Evolutionary conservation across 2,797 vertebrate species (phyloP).

Genomic region (Hoplostethus mediterraneus): DNA sequence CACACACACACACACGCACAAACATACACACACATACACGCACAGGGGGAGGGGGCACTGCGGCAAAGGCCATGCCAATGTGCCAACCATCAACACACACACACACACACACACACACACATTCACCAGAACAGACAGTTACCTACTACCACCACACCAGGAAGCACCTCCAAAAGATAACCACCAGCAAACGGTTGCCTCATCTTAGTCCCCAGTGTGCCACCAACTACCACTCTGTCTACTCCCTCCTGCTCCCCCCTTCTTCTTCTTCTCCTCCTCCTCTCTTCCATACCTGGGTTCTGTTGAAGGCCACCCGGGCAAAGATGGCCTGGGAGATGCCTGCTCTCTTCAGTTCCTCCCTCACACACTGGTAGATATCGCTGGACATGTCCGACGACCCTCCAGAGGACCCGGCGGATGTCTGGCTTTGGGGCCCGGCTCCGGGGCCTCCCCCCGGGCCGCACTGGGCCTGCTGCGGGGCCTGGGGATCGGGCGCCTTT

Average conservation of each 20-base stretch:
- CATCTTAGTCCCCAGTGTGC: background rate
- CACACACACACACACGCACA: conserved; percentile 2
- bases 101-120: conserved; percentile 29
- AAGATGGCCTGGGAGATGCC: conserved; percentile 99
- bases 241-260: background rate
- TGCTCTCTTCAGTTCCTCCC: conserved; percentile 98
- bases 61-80: conserved; percentile 75
- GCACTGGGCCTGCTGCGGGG: conserved; percentile 85
- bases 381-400: conserved; percentile 94
- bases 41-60: conserved; percentile 65
- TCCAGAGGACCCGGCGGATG: conserved; percentile 33
- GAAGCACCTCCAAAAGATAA: conserved; percentile 36
- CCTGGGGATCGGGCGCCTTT: conserved; percentile 92
- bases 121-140: conserved; percentile 35
- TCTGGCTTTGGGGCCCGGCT: conserved; percentile 82
- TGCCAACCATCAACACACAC: conserved; percentile 57
- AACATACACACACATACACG: conserved; percentile 14
- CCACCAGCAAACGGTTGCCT: conserved; percentile 27
- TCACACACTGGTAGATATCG: conserved; percentile 99
- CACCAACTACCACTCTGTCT: background rate
- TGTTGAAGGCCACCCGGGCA: conserved; percentile 99
- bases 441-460: conserved; percentile 58
- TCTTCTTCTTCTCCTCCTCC: conserved; percentile 65
- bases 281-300: conserved; percentile 95
- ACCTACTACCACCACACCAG: conserved; percentile 23